phyloP scores from a whole-genome alignment of 2,113 vertebrate species.

The Penelope pileata region DNA sequence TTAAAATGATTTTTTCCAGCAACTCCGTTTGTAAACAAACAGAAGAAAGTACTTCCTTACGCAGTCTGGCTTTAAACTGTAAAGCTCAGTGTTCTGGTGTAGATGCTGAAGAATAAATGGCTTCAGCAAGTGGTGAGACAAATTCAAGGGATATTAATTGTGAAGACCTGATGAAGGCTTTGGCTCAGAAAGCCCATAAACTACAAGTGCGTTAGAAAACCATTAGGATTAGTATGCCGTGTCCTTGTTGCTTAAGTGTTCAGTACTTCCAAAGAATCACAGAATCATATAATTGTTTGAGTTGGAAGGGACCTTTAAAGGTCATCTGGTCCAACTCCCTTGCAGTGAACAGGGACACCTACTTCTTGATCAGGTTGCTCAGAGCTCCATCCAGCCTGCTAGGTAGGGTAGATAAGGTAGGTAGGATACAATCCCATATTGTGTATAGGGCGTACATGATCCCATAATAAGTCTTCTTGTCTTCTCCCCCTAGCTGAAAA shows the following conservation, averaged over 20 bases:
- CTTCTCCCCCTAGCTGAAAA: neutral
- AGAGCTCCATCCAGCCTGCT: too few species aligned
- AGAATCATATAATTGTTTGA: too few species aligned
- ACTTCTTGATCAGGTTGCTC: too few species aligned
- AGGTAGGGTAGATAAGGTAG: too few species aligned
- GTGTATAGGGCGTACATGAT: accelerated
- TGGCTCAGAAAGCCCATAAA: neutral
- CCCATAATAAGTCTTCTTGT: neutral
- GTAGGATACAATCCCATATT: neutral
- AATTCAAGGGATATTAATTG: neutral
- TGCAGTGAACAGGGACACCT: too few species aligned
- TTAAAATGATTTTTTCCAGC: neutral
- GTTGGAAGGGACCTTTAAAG: too few species aligned
- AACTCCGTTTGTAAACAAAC: neutral
- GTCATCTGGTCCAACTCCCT: too few species aligned
- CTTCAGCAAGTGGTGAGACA: neutral
- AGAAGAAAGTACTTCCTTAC: neutral
- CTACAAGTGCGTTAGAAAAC: neutral
- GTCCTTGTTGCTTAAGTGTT: neutral
- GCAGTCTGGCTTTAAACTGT: neutral
- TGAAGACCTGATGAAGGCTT: neutral
- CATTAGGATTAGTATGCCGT: neutral
- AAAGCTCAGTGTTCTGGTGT: neutral
- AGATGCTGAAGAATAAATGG: neutral
- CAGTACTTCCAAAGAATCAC: neutral